Evolutionary conservation across 2,797 vertebrate genomes (phyloP).

Genomic region (Halcyon smyrnensis): DNA sequence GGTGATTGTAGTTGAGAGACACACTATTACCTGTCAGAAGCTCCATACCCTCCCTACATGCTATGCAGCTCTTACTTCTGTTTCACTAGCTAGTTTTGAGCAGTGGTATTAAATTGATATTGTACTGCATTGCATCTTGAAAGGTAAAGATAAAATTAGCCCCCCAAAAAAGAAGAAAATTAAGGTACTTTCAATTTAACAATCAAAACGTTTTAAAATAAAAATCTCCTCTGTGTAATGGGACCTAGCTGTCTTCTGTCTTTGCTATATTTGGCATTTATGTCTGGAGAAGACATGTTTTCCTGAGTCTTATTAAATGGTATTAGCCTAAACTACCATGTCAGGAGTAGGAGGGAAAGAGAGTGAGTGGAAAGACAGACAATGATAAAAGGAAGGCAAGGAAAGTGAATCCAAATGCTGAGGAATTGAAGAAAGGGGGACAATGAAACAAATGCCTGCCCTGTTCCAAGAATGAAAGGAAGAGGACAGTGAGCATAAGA

Average conservation of each 20-base stretch:
- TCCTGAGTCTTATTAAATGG: neutral
- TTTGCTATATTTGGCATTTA: neutral
- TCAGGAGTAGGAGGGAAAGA: neutral
- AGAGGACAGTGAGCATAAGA: neutral
- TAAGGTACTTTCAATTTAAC: neutral
- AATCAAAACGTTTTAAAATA: neutral
- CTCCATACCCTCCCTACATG: neutral
- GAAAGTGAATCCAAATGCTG: neutral
- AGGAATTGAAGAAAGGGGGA: neutral
- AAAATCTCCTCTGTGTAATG: neutral
- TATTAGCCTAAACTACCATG: neutral
- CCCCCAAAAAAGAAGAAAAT: neutral
- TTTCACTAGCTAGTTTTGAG: neutral
- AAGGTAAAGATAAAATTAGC: neutral
- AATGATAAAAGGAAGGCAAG: neutral
- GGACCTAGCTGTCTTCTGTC: neutral
- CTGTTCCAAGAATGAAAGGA: neutral
- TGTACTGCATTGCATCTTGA: neutral
- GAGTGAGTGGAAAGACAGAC: neutral
- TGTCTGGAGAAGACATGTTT: neutral
- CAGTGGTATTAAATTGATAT: neutral
- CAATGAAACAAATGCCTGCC: neutral
- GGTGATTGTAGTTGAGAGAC: neutral
- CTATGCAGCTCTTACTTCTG: neutral
- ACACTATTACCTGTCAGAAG: neutral